Percentiles rank a stretch among this genome's conserved stretches.
Conservation (phyloP, 2,797 vertebrate species). For the Limnodromus scolopaceus region DNA sequence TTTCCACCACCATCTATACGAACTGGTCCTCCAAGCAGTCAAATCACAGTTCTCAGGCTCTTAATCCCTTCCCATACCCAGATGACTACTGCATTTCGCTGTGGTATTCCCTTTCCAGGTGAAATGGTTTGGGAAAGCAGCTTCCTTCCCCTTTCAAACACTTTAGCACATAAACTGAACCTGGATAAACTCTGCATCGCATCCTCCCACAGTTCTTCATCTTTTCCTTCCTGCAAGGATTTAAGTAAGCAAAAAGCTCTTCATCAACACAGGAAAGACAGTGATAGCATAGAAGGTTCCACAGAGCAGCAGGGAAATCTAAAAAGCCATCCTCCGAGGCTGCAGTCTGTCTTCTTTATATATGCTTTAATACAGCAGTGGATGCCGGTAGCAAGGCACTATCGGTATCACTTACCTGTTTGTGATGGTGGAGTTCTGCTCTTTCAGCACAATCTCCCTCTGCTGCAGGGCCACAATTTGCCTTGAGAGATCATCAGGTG, state of each 20-base stretch:
- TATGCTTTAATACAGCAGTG: background rate
- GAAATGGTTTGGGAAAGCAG: background rate
- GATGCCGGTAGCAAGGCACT: background rate
- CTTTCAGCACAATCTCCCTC: slow-evolving; percentile 89
- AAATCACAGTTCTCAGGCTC: background rate
- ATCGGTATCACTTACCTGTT: slow-evolving; percentile 83
- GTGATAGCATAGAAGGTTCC: background rate
- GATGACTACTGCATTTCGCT: background rate
- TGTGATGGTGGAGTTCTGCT: slow-evolving; percentile 87
- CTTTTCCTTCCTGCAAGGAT: background rate
- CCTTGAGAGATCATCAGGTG: slow-evolving; percentile 93
- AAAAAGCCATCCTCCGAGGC: background rate
- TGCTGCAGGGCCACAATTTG: slow-evolving; percentile 93
- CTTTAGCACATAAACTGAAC: background rate
- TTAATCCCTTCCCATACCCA: background rate
- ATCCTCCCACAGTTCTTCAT: background rate
- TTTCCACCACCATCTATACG: background rate
- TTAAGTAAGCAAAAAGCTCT: background rate
- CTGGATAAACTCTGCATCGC: background rate
- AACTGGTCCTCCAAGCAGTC: background rate
- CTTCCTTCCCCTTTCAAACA: background rate
- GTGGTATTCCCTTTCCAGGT: background rate
- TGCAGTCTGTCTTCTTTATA: background rate
- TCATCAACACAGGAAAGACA: background rate
- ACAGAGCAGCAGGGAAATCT: background rate